These are phyloP conservation scores for Drosophila yakuba DNA, from an alignment of 1,140 invertebrate genomes.

Conservation along the genomic window DNA sequence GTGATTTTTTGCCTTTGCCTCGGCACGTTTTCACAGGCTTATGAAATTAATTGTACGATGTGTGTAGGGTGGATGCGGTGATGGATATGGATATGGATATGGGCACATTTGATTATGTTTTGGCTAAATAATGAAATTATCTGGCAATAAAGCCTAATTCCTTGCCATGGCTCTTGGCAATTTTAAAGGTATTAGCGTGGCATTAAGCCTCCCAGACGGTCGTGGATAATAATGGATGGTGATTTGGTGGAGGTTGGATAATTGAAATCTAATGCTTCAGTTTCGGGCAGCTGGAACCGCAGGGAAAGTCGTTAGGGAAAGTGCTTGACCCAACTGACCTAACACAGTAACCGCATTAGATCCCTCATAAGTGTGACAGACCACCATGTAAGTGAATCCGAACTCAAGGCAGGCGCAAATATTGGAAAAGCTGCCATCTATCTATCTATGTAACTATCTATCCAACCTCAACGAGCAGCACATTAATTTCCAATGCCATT, in stretches of 20 bases:
- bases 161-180: conserved; percentile 42
- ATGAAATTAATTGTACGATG: conserved; percentile 74
- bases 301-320: conserved; percentile 40
- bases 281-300: conserved; percentile 3
- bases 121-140: conserved; percentile 82
- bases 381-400: conserved; percentile 71
- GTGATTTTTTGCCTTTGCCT: conserved; percentile 48
- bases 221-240: conserved; percentile 48
- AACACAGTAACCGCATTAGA: conserved; percentile 70
- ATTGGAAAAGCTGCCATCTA: conserved; percentile 61
- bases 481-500: conserved; percentile 57
- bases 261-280: conserved; percentile 36
- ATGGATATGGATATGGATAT: conserved; percentile 65
- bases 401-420: conserved; percentile 54
- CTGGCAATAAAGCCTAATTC: conserved; percentile 72
- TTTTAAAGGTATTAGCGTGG: conserved; percentile 60
- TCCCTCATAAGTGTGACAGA: conserved; percentile 27
- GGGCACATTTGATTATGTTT: conserved; percentile 75
- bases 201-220: conserved; percentile 26
- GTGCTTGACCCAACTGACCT: conserved; percentile 58
- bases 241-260: conserved; percentile 4
- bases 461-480: conserved; percentile 30
- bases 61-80: conserved; percentile 49
- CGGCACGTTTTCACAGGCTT: conserved; percentile 77
- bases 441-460: conserved; percentile 23